These are phyloP conservation scores for Megalops cyprinoides DNA, from an alignment of 2,797 vertebrate species.

Conservation along the genomic window DNA sequence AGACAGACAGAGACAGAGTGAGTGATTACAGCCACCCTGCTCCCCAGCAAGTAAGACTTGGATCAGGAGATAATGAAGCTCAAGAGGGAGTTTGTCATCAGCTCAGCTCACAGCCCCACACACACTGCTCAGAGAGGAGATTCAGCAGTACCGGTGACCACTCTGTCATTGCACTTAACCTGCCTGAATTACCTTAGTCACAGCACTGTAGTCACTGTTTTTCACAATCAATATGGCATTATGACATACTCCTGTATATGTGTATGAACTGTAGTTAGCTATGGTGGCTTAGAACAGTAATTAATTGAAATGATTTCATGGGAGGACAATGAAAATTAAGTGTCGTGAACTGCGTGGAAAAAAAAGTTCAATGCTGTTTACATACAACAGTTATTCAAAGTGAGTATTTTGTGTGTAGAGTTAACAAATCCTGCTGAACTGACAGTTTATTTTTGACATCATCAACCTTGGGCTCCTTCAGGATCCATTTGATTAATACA, in stretches of 20 bases:
- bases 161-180: neutral
- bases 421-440: neutral
- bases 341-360: neutral
- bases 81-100: constrained; percentile 59
- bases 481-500: constrained; percentile 28
- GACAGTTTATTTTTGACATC: constrained; percentile 24
- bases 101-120: constrained; percentile 56
- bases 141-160: neutral
- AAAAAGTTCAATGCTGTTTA: too few species aligned
- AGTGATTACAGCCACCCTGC: constrained; percentile 65
- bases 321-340: neutral
- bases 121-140: constrained; percentile 31
- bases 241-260: neutral
- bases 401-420: neutral
- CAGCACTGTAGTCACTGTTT: neutral
- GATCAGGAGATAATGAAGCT: constrained; percentile 67
- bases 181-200: neutral
- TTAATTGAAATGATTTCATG: neutral
- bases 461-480: constrained; percentile 15
- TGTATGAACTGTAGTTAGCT: neutral
- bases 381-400: too few species aligned
- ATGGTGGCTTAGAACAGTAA: neutral
- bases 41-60: constrained; percentile 59
- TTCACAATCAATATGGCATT: neutral
- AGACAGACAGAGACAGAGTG: constrained; percentile 66